Percentiles rank a stretch among this genome's conserved stretches.
phyloP scores from a whole-genome alignment of 2,888 invertebrate genomes.

The Parapristionchus giblindavisi region DNA sequence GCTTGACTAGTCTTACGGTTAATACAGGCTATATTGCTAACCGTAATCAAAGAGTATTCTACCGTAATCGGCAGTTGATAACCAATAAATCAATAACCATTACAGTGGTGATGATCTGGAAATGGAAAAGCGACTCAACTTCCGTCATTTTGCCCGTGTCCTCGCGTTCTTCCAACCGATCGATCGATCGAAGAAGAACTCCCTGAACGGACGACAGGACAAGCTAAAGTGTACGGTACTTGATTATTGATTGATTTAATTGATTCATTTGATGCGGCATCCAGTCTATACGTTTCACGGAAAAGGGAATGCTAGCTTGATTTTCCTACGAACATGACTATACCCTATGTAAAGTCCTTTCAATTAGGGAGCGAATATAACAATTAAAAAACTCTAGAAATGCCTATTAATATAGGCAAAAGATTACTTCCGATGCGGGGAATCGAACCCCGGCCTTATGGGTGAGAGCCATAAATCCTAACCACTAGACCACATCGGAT shows the following conservation, averaged over 20 bases:
- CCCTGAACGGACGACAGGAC: conserved; percentile 1
- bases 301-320: too few species aligned
- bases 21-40: neutral
- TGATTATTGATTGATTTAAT: neutral
- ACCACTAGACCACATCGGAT: neutral
- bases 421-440: neutral
- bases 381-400: too few species aligned
- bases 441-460: neutral
- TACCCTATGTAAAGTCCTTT: too few species aligned
- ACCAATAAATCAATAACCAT: neutral
- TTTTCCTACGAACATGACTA: too few species aligned
- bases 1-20: neutral
- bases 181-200: conserved; percentile 15
- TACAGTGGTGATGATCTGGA: conserved; percentile 70
- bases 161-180: conserved; percentile 73
- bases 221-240: conserved; percentile 25
- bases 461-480: neutral
- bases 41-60: neutral
- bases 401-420: too few species aligned
- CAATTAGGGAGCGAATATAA: too few species aligned
- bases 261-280: too few species aligned
- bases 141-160: conserved; percentile 94
- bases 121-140: conserved; percentile 88
- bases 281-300: too few species aligned
- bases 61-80: neutral